Evolutionary conservation across 1,140 invertebrate species (phyloP).

Genomic region (Homalodisca vitripennis): DNA sequence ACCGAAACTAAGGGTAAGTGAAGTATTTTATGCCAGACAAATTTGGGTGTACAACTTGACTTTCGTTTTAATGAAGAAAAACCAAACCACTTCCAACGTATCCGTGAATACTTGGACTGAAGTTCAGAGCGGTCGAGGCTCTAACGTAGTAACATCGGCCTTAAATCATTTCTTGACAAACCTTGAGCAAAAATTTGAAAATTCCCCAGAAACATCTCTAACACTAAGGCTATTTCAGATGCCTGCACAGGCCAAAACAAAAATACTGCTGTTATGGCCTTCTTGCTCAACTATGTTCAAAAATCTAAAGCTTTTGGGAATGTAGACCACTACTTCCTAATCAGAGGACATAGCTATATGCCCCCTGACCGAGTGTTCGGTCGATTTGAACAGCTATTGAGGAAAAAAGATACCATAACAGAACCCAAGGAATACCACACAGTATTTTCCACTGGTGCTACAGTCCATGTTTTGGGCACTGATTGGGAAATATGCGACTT

Average conservation of each 20-base stretch:
- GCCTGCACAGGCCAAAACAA: slow-evolving; percentile 32
- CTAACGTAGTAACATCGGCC: slow-evolving; percentile 43
- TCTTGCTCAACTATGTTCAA: slow-evolving; percentile 40
- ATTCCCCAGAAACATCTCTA: not conserved
- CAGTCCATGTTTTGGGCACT: slow-evolving; percentile 20
- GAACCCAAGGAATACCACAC: slow-evolving; percentile 28
- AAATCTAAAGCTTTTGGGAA: slow-evolving; percentile 33
- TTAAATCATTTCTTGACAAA: slow-evolving; percentile 38
- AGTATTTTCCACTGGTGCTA: slow-evolving; percentile 22
- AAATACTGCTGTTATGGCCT: slow-evolving; percentile 27
- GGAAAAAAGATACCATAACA: slow-evolving; percentile 38
- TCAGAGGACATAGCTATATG: slow-evolving; percentile 43
- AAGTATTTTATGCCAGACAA: slow-evolving; percentile 42
- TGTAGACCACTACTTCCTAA: slow-evolving; percentile 43
- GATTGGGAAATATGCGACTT: slow-evolving; percentile 32
- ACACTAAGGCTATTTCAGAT: slow-evolving; percentile 30
- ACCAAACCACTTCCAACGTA: slow-evolving; percentile 37
- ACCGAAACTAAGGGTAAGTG: slow-evolving; percentile 31
- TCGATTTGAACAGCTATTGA: slow-evolving; percentile 40
- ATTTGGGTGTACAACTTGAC: slow-evolving; percentile 47
- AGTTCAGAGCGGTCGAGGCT: slow-evolving; percentile 39
- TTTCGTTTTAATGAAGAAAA: slow-evolving; percentile 39
- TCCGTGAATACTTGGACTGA: slow-evolving; percentile 44
- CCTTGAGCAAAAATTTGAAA: not conserved
- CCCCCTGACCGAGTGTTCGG: slow-evolving; percentile 45